phyloP scores from a whole-genome alignment of 1,140 invertebrate species.

The Macrocentrus cingulum region DNA sequence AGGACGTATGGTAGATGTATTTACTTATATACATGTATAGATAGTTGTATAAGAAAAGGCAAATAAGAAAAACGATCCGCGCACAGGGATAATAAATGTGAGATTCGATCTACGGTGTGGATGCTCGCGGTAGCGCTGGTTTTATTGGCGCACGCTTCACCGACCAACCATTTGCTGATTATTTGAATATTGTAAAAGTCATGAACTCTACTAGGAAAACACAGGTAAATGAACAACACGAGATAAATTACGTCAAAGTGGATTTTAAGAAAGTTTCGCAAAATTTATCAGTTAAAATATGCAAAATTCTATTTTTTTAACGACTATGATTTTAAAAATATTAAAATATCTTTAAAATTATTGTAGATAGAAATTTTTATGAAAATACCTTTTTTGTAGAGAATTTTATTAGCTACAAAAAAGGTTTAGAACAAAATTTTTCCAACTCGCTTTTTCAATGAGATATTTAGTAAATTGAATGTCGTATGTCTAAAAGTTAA shows the following conservation, averaged over 20 bases:
- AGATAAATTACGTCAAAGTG: neutral
- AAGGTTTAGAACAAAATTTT: no score
- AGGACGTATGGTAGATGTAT: neutral
- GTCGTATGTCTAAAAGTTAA: no score
- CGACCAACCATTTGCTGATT: slow-evolving; percentile 36
- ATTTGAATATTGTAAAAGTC: slow-evolving; percentile 36
- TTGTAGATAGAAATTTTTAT: no score
- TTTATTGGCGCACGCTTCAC: slow-evolving; percentile 34
- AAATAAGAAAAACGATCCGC: slow-evolving; percentile 32
- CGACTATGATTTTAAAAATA: no score
- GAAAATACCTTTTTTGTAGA: no score
- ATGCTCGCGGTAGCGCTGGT: slow-evolving; percentile 12
- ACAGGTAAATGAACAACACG: neutral
- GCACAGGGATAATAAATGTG: slow-evolving; percentile 38
- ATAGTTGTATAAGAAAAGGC: slow-evolving; percentile 20
- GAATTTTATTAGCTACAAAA: no score
- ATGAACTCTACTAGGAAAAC: neutral
- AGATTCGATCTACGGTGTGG: slow-evolving; percentile 36
- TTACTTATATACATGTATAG: slow-evolving; percentile 17
- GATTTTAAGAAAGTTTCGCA: no score
- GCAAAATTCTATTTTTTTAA: no score
- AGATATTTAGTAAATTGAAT: no score
- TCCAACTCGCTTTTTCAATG: no score
- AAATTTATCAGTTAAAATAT: no score
- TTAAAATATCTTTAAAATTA: no score